Evolutionary conservation across 2,888 invertebrate genomes (phyloP), one percentile per base, ranked within the genome.

Genomic region (Ornithoptera priamus): DNA sequence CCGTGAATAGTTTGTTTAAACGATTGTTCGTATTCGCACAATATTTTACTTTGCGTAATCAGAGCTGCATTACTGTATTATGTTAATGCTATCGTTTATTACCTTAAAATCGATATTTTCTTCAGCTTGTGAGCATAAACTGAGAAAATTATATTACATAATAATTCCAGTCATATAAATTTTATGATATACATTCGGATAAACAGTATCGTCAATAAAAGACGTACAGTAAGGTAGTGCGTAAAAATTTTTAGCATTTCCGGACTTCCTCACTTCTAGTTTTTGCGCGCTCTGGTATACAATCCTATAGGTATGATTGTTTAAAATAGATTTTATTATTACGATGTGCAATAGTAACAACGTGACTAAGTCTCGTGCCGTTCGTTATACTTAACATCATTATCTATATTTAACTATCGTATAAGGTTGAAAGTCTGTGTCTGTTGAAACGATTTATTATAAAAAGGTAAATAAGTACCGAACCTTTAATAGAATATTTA

Each of bases 401-500:
- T 65, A 18, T 60, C 42, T 20, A 36, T 60, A 30, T 50, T 53
- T 61, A 66, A 8, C 20, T 50, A 59, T 59, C 12, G 17, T 39
- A 46, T 24, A 60, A 30, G 46, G 30, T 7, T n/a, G n/a, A 53
- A 53, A 53, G 53, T 53, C n/a, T 53, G 53, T n/a, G 18, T 53
- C 53, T 12, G 8, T 53, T 18, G 12, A 15, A 53, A 53, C n/a
- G 53, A 53, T 53, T 53, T 53, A 6, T n/a, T 53, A n/a, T 3
- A n/a, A 18, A 18, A 53, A 53, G 53, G 7, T 53, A 53, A 53
- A n/a, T 65, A 62, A 17, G 22, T 17, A 42, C 15, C 42, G 30
- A 66, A 62, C 57, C 59, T 67, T 67, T 67, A 24, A 39, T 63
- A 53, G 59, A 58, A 57, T 62, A 50, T 36, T 24, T 24, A 20